Evolutionary conservation across 2,113 vertebrate genomes (phyloP).

Genomic region (Phyllostomus discolor): DNA sequence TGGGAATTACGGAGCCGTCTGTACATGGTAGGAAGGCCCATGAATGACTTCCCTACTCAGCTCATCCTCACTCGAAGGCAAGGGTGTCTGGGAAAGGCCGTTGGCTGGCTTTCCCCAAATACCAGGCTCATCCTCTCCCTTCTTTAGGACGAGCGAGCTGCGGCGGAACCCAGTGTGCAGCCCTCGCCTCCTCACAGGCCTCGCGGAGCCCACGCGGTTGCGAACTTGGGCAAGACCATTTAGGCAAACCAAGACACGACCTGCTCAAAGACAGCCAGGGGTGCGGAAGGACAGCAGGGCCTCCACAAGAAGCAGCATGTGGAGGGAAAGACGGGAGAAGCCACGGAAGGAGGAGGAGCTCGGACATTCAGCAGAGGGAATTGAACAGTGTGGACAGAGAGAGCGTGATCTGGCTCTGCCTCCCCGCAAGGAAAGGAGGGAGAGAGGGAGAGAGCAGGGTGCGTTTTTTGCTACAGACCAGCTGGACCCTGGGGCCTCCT

Average conservation of each 20-base stretch:
- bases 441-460: background rate
- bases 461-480: background rate
- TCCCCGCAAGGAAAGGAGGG: background rate
- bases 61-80: background rate
- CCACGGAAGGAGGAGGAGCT: background rate
- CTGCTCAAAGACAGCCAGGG: background rate
- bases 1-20: background rate
- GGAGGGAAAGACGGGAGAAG: background rate
- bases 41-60: conserved; percentile 20
- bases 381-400: background rate
- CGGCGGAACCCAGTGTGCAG: background rate
- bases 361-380: background rate
- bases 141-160: background rate
- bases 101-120: conserved; percentile 36
- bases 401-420: background rate
- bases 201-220: background rate
- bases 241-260: background rate
- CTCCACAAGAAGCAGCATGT: background rate
- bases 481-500: background rate
- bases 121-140: background rate
- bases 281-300: background rate
- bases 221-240: background rate
- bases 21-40: conserved; percentile 5
- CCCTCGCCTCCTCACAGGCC: background rate
- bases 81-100: background rate